Conservation (phyloP, 2,797 vertebrate species). For the Aulostomus chinensis region DNA sequence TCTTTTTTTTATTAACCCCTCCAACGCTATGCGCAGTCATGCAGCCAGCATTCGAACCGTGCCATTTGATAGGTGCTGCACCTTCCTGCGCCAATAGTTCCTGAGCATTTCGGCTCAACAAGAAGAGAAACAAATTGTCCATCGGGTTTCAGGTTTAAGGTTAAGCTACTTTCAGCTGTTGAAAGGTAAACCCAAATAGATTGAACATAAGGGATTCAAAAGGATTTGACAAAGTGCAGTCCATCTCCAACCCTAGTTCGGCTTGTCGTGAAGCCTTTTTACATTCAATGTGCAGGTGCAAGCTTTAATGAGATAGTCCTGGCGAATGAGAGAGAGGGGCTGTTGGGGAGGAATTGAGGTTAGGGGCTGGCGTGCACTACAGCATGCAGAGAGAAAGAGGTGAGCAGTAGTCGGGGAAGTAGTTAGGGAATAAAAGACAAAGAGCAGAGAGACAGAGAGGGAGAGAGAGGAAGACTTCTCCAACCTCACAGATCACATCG, state of each 20-base stretch:
- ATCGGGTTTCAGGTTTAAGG: not conserved
- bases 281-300: conserved; percentile 8
- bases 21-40: too few species aligned
- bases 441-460: too few species aligned
- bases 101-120: too few species aligned
- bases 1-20: too few species aligned
- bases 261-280: conserved; percentile 9
- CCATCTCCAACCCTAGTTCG: not conserved
- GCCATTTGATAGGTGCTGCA: too few species aligned
- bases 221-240: conserved; percentile 1
- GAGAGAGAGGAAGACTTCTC: conserved; percentile 65
- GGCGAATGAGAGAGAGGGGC: conserved; percentile 17
- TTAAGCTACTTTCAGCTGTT: not conserved
- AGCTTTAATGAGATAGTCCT: conserved; percentile 24
- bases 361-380: conserved; percentile 38
- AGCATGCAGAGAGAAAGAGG: conserved; percentile 59
- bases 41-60: not conserved
- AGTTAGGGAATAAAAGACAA: conserved; percentile 46
- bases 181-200: not conserved
- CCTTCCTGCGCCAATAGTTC: too few species aligned
- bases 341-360: conserved; percentile 19
- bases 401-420: conserved; percentile 16
- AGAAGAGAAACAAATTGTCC: too few species aligned
- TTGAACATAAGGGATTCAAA: not conserved
- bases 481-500: conserved; percentile 69